Percentiles rank a stretch among this genome's conserved stretches.
These are phyloP conservation scores for Leptinotarsa tumamoca DNA, from an alignment of 2,888 invertebrate genomes.

Conservation along the genomic window DNA sequence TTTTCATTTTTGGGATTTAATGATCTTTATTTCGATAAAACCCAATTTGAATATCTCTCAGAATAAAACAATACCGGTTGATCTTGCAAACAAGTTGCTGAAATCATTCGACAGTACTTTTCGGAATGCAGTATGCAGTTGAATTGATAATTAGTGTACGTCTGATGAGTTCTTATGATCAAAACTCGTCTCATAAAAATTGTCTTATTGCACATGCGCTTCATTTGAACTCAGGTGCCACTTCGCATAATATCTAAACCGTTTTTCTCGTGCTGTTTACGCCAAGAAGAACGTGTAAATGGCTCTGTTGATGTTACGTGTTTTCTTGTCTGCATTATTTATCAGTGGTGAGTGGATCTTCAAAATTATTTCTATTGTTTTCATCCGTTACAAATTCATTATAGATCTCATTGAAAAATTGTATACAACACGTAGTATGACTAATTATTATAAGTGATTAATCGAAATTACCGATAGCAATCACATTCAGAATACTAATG, in stretches of 20 bases:
- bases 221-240: neutral
- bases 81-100: neutral
- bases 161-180: neutral
- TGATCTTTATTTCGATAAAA: no score
- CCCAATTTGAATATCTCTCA: no score
- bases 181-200: neutral
- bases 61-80: neutral
- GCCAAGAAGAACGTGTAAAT: neutral
- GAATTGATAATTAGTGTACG: neutral
- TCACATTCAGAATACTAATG: no score
- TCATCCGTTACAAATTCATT: neutral
- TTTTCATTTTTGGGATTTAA: no score
- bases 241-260: neutral
- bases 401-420: neutral
- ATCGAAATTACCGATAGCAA: no score
- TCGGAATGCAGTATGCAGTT: neutral
- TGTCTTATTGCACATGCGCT: slow-evolving; percentile 15
- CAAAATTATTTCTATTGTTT: neutral
- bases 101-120: neutral
- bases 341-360: slow-evolving; percentile 13
- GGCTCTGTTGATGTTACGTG: neutral
- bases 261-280: neutral
- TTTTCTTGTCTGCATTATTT: neutral
- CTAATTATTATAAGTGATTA: no score
- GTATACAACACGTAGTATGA: no score